A percentile compares a stretch with the other conserved stretches of the same genome.
Evolutionary conservation across 1,140 invertebrate genomes (phyloP).

Genomic region (Cataglyphis hispanica): DNA sequence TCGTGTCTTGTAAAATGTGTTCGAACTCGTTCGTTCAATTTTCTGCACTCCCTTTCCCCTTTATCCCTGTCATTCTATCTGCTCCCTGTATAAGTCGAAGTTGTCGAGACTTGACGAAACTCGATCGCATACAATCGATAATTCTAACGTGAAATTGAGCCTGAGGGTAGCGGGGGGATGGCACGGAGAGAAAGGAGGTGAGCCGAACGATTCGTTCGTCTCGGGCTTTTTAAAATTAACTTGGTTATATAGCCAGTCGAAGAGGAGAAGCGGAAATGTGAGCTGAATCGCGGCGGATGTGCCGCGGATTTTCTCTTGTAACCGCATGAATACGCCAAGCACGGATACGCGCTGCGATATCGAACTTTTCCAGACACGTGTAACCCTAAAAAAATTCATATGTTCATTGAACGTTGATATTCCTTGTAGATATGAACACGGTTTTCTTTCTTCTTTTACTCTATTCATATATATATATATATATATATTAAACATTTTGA

Average conservation of each 20-base stretch:
- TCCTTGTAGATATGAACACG: background rate
- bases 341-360: slow-evolving; percentile 21
- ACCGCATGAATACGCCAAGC: slow-evolving; percentile 43
- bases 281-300: slow-evolving; percentile 42
- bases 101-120: slow-evolving; percentile 48
- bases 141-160: slow-evolving; percentile 65
- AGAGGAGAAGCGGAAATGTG: slow-evolving; percentile 46
- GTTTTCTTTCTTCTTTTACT: background rate
- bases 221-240: slow-evolving; percentile 72
- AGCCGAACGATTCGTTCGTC: slow-evolving; percentile 40
- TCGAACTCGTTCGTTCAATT: slow-evolving; percentile 22
- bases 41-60: background rate
- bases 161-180: slow-evolving; percentile 34
- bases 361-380: background rate
- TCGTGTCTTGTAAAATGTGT: slow-evolving; percentile 40
- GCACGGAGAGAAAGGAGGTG: no score
- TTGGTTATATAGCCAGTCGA: slow-evolving; percentile 15
- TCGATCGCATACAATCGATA: slow-evolving; percentile 67
- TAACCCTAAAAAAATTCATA: slow-evolving; percentile 5
- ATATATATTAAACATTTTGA: background rate
- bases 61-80: slow-evolving; percentile 1
- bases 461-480: no score
- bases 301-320: slow-evolving; percentile 35
- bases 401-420: slow-evolving; percentile 26
- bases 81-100: slow-evolving; percentile 13